Evolutionary conservation across 1,140 invertebrate species (phyloP).

Genomic region (Nomia melanderi): DNA sequence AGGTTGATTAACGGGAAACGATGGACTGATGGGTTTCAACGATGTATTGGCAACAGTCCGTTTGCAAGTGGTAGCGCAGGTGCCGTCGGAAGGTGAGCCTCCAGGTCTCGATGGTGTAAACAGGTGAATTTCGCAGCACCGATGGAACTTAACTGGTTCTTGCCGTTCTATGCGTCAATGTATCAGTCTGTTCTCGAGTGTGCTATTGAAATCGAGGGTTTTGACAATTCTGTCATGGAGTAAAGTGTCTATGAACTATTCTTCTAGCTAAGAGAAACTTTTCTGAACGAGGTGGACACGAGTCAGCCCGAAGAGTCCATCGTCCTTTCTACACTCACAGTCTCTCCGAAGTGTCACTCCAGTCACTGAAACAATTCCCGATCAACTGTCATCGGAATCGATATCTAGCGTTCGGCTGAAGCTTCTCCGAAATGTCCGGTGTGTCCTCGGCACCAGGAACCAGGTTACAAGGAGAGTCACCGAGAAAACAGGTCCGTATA

Average conservation of each 20-base stretch:
- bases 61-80: not conserved
- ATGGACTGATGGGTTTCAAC: too few species aligned
- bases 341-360: slow-evolving; percentile 8
- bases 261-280: not conserved
- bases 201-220: not conserved
- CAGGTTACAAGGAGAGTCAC: not conserved
- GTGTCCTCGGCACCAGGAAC: not conserved
- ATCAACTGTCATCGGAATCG: not conserved
- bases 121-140: too few species aligned
- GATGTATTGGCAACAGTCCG: not conserved
- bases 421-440: not conserved
- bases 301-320: not conserved
- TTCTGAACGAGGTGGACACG: not conserved
- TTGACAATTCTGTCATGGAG: not conserved
- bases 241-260: not conserved
- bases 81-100: slow-evolving; percentile 25
- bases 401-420: too few species aligned
- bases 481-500: not conserved
- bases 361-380: not conserved
- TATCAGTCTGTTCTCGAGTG: too few species aligned
- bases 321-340: not conserved
- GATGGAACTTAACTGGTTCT: not conserved
- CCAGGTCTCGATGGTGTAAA: too few species aligned
- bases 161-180: not conserved
- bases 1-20: too few species aligned